These are phyloP conservation scores for Drosophila mauritiana DNA, from an alignment of 1,140 invertebrate genomes.

Conservation along the genomic window DNA sequence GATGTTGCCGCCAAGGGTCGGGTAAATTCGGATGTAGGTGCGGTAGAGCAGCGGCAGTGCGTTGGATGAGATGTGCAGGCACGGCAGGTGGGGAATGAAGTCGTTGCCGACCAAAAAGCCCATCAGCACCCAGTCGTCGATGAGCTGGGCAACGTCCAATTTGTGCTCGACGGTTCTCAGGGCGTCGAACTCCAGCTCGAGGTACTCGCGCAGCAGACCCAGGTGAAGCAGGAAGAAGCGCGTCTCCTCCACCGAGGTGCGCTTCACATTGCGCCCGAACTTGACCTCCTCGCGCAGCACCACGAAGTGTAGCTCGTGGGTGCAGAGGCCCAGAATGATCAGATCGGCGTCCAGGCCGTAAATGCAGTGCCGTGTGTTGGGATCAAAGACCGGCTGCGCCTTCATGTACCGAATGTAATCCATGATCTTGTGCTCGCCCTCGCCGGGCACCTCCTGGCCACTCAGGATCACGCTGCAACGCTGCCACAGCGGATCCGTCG, in stretches of 20 bases:
- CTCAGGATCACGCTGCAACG: constrained; percentile 92
- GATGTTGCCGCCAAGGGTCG: constrained; percentile 94
- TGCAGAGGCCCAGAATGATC: constrained; percentile 96
- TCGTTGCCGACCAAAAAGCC: constrained; percentile 98
- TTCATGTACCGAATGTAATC: constrained; percentile 96
- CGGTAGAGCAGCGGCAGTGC: constrained; percentile 94
- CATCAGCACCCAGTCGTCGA: constrained; percentile 94
- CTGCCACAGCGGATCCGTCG: constrained; percentile 93
- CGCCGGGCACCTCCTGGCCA: constrained; percentile 96
- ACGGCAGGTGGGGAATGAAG: constrained; percentile 97
- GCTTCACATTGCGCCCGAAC: constrained; percentile 88
- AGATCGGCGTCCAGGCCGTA: constrained; percentile 98
- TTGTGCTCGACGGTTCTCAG: constrained; percentile 88
- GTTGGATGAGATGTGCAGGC: constrained; percentile 96
- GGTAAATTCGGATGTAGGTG: constrained; percentile 94
- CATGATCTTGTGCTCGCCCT: constrained; percentile 99
- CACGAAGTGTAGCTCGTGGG: constrained; percentile 97
- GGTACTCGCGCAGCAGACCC: constrained; percentile 95
- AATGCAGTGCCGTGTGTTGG: constrained; percentile 96
- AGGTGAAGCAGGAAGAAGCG: constrained; percentile 97
- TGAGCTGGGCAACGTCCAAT: constrained; percentile 92
- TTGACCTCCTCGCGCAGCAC: constrained; percentile 95
- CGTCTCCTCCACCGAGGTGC: constrained; percentile 92
- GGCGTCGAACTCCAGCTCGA: constrained; percentile 94
- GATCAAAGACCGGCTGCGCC: constrained; percentile 92